These are phyloP conservation scores for Micoletzkya japonica DNA, from an alignment of 2,888 invertebrate genomes.

Conservation along the genomic window DNA sequence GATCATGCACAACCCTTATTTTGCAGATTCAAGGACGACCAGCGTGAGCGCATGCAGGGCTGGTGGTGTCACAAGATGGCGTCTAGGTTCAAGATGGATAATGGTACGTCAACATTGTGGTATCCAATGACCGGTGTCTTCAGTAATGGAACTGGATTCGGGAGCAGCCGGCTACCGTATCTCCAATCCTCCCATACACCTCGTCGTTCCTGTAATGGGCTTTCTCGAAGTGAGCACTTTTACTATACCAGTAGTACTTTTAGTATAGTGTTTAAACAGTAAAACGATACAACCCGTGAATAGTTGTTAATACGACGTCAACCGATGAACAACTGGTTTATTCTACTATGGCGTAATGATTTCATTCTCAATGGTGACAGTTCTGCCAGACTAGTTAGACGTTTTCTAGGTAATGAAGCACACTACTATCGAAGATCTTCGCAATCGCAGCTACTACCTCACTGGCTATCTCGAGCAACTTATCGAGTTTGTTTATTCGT, in stretches of 20 bases:
- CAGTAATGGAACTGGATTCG: slow-evolving; percentile 66
- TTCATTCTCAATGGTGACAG: no score
- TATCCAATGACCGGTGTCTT: slow-evolving; percentile 37
- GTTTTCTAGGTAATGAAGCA: slow-evolving; percentile 67
- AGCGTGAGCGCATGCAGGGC: slow-evolving; percentile 67
- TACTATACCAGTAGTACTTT: no score
- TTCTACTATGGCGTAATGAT: no score
- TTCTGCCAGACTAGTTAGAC: no score
- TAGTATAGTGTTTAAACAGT: no score
- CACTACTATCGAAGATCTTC: slow-evolving; percentile 66
- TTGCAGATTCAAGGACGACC: slow-evolving; percentile 46
- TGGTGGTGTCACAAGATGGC: slow-evolving; percentile 71
- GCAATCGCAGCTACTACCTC: slow-evolving; percentile 67
- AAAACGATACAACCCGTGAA: neutral
- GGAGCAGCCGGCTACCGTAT: slow-evolving; percentile 69
- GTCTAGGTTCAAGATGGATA: slow-evolving; percentile 67
- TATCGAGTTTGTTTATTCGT: slow-evolving; percentile 31
- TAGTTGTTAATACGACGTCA: neutral
- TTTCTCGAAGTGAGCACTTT: slow-evolving; percentile 65
- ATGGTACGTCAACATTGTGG: slow-evolving; percentile 65
- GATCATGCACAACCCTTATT: neutral
- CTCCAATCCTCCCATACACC: slow-evolving; percentile 69
- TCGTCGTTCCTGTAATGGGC: slow-evolving; percentile 66
- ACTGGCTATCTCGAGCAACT: slow-evolving; percentile 70
- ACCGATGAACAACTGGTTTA: no score